Percentiles rank a stretch among this genome's conserved stretches.
phyloP scores from a whole-genome alignment of 2,888 invertebrate species.

The Hyposoter didymator region DNA sequence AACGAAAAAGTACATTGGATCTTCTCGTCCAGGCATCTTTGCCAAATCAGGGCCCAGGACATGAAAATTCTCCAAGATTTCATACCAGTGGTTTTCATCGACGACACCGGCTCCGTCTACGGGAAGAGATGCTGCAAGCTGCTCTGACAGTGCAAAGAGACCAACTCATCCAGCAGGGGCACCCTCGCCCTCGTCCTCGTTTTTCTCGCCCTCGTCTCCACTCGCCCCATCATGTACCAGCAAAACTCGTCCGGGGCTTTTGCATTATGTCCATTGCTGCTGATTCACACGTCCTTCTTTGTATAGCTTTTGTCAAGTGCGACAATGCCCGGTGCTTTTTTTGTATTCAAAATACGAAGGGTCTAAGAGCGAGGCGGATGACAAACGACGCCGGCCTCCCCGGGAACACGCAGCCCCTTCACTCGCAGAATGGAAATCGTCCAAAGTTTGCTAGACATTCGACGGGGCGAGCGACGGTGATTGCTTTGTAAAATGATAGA shows the following conservation, averaged over 20 bases:
- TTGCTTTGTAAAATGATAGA: slow-evolving; percentile 58
- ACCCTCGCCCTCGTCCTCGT: slow-evolving; percentile 52
- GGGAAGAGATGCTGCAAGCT: slow-evolving; percentile 16
- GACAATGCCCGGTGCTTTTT: slow-evolving; percentile 79
- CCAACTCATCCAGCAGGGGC: not conserved
- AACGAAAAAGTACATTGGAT: not conserved
- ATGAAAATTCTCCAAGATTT: slow-evolving; percentile 50
- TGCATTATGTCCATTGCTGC: slow-evolving; percentile 83
- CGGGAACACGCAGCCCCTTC: slow-evolving; percentile 49
- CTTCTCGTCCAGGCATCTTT: slow-evolving; percentile 22
- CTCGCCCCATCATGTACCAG: slow-evolving; percentile 58
- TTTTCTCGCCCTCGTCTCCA: slow-evolving; percentile 60
- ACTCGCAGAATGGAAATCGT: slow-evolving; percentile 54
- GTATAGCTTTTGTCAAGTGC: slow-evolving; percentile 80
- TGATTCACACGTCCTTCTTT: slow-evolving; percentile 83
- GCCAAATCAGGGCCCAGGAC: not conserved
- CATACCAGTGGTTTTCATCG: slow-evolving; percentile 39
- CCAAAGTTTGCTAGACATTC: slow-evolving; percentile 57
- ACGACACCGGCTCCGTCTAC: slow-evolving; percentile 23
- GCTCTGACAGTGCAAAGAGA: slow-evolving; percentile 41
- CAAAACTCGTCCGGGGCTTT: slow-evolving; percentile 76
- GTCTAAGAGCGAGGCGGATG: slow-evolving; percentile 69
- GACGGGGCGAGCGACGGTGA: slow-evolving; percentile 48
- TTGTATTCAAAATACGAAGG: slow-evolving; percentile 73
- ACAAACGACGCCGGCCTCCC: slow-evolving; percentile 67